Conservation (phyloP, 2,797 vertebrate species). For the Alcedo quadribrachys region DNA sequence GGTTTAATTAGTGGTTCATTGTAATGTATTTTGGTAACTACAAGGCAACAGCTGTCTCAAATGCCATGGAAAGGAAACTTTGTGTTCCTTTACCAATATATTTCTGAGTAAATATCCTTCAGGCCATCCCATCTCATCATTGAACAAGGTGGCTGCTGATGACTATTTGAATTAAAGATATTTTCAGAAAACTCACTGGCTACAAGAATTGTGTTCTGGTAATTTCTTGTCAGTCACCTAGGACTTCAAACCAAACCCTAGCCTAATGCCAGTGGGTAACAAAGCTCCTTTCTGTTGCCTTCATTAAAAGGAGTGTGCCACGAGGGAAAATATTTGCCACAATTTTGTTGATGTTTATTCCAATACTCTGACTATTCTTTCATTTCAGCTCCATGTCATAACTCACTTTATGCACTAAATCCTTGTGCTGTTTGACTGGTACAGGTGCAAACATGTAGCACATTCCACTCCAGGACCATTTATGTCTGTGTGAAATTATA, state of each 20-base stretch:
- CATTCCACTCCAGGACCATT: constrained; percentile 56
- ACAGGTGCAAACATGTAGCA: constrained; percentile 27
- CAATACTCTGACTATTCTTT: constrained; percentile 15
- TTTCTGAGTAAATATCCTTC: not conserved
- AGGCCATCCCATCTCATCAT: not conserved
- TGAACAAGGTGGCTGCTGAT: not conserved
- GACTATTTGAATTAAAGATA: not conserved
- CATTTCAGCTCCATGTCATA: constrained; percentile 35
- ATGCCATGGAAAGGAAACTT: not conserved
- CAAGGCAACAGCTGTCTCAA: not conserved
- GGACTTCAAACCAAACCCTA: not conserved
- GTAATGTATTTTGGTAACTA: not conserved
- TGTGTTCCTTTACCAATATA: not conserved
- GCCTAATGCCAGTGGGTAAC: not conserved
- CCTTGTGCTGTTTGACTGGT: not conserved
- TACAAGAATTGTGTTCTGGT: not conserved
- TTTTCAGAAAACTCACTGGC: not conserved
- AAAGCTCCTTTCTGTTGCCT: not conserved
- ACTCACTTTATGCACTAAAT: constrained; percentile 24
- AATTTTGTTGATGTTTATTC: constrained; percentile 26
- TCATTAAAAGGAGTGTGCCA: not conserved
- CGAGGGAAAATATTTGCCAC: not conserved
- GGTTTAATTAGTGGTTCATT: not conserved
- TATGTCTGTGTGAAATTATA: constrained; percentile 44
- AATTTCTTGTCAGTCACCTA: not conserved